Conservation (phyloP, 2,888 invertebrate genomes). For the Steromphala cineraria region DNA sequence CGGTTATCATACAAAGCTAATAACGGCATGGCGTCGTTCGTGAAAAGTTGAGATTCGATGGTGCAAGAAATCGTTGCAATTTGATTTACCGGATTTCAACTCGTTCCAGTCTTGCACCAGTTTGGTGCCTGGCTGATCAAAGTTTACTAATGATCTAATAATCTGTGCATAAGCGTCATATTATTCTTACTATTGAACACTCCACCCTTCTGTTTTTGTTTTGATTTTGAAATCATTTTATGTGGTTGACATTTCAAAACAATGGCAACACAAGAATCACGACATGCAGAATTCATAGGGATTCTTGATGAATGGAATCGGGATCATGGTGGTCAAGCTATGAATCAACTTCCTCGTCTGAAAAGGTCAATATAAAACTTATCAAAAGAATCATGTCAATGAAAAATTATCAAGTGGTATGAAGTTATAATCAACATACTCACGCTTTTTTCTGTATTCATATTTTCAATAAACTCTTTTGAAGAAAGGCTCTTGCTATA, state of each 20-base stretch:
- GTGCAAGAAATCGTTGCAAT: neutral
- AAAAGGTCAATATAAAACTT: neutral
- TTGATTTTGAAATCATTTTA: neutral
- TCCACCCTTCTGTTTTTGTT: neutral
- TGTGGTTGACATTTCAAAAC: neutral
- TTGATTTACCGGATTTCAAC: neutral
- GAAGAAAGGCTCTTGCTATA: no score
- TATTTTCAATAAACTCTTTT: no score
- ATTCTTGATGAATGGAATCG: neutral
- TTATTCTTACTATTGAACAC: neutral
- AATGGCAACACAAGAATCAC: neutral
- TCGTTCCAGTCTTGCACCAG: no score
- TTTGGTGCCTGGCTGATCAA: no score
- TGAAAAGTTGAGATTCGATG: neutral
- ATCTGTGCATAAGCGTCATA: neutral
- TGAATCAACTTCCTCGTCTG: neutral
- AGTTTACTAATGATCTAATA: no score
- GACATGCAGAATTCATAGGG: neutral
- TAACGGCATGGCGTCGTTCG: conserved; percentile 2
- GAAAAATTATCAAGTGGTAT: no score
- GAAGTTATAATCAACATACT: no score
- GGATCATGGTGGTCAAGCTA: neutral
- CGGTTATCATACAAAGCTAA: neutral
- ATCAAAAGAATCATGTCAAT: neutral
- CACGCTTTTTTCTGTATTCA: no score